These are phyloP conservation scores for Drosophila yooni DNA, from an alignment of 2,888 invertebrate genomes.

Conservation along the genomic window DNA sequence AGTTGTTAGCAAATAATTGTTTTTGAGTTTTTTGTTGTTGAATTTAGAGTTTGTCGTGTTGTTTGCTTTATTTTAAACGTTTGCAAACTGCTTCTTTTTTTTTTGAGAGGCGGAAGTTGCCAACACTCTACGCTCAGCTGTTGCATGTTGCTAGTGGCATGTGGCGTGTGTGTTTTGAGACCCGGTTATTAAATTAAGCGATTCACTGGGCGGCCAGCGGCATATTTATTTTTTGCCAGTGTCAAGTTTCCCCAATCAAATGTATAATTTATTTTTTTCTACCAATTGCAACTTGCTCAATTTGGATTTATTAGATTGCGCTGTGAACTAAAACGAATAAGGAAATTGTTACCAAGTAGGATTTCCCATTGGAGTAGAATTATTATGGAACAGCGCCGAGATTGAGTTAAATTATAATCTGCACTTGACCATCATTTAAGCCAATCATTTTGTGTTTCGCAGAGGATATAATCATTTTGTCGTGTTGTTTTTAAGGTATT, in stretches of 20 bases:
- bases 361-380: background rate
- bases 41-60: slow-evolving; percentile 21
- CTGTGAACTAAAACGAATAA: background rate
- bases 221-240: slow-evolving; percentile 9
- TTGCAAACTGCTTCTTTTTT: slow-evolving; percentile 34
- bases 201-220: slow-evolving; percentile 10
- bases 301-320: background rate
- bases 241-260: slow-evolving; percentile 43
- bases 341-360: slow-evolving; percentile 2
- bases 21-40: slow-evolving; percentile 13
- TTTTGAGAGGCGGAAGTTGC: slow-evolving; percentile 66
- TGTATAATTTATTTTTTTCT: background rate
- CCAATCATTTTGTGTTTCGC: background rate
- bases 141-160: slow-evolving; percentile 31
- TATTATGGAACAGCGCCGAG: background rate
- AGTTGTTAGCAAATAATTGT: slow-evolving; percentile 36
- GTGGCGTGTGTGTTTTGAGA: slow-evolving; percentile 21
- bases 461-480: background rate
- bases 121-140: slow-evolving; percentile 33
- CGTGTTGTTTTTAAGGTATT: background rate
- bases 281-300: slow-evolving; percentile 23
- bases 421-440: background rate
- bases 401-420: background rate
- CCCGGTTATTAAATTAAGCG: slow-evolving; percentile 56
- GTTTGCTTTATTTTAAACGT: slow-evolving; percentile 56